A percentile compares a stretch with the other conserved stretches of the same genome.
Evolutionary conservation across 1,140 invertebrate genomes (phyloP).

Genomic region (Bombus difficillimus): DNA sequence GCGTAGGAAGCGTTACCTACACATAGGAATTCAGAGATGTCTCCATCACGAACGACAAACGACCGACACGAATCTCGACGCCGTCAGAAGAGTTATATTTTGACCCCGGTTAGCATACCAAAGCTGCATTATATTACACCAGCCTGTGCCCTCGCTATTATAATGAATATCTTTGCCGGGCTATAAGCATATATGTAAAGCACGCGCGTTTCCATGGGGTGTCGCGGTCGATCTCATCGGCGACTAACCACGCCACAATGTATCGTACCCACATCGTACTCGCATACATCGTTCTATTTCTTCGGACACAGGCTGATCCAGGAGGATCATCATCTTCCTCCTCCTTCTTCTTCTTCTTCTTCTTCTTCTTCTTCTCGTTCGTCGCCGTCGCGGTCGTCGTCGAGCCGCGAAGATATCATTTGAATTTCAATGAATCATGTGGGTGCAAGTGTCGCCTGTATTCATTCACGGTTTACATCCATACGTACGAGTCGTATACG

Average conservation of each 20-base stretch:
- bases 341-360: background rate
- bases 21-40: slow-evolving; percentile 61
- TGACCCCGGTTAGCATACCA: slow-evolving; percentile 80
- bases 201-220: slow-evolving; percentile 61
- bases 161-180: slow-evolving; percentile 70
- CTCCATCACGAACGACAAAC: slow-evolving; percentile 57
- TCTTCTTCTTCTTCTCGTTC: background rate
- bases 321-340: background rate
- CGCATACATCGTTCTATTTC: background rate
- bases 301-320: slow-evolving; percentile 1
- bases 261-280: background rate
- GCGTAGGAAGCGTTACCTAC: slow-evolving; percentile 40
- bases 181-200: slow-evolving; percentile 74
- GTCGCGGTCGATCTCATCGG: slow-evolving; percentile 48
- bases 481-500: background rate
- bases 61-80: slow-evolving; percentile 60
- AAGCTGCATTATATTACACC: slow-evolving; percentile 76
- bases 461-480: slow-evolving; percentile 58
- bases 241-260: background rate
- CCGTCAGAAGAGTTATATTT: slow-evolving; percentile 73
- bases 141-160: slow-evolving; percentile 69
- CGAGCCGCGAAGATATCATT: slow-evolving; percentile 70
- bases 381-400: background rate
- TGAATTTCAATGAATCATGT: slow-evolving; percentile 81
- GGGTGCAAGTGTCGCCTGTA: slow-evolving; percentile 71